Percentiles rank a stretch among this genome's conserved stretches.
These are phyloP conservation scores for Polyodon spathula DNA, from an alignment of 2,113 vertebrate genomes.

Conservation along the genomic window DNA sequence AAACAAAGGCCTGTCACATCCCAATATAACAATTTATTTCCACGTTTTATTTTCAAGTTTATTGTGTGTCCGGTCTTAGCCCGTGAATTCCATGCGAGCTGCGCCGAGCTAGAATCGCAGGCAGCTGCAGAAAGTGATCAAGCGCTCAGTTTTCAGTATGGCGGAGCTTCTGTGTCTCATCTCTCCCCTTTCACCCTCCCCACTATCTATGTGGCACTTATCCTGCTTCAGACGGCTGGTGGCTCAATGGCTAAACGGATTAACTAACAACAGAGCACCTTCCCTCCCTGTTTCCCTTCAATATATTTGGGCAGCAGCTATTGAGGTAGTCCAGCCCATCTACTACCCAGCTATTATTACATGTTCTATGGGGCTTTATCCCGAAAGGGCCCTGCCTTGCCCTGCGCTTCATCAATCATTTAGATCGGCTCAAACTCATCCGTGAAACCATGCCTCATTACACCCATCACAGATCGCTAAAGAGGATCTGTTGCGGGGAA, in stretches of 20 bases:
- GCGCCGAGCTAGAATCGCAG: slow-evolving; percentile 21
- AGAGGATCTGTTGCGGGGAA: slow-evolving; percentile 46
- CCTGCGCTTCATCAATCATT: slow-evolving; percentile 98
- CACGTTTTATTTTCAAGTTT: background rate
- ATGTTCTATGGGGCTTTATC: slow-evolving; percentile 88
- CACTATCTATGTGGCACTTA: slow-evolving; percentile 61
- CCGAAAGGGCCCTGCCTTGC: slow-evolving; percentile 82
- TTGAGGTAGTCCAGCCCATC: slow-evolving; percentile 81
- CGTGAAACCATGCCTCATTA: slow-evolving; percentile 80
- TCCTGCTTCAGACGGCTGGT: slow-evolving; percentile 79
- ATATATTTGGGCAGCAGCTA: slow-evolving; percentile 64
- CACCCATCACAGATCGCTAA: slow-evolving; percentile 66
- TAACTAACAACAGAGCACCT: slow-evolving; percentile 94
- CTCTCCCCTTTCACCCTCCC: slow-evolving; percentile 59
- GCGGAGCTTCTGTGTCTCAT: background rate
- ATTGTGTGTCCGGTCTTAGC: background rate
- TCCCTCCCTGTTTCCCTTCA: slow-evolving; percentile 70
- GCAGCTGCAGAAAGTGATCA: slow-evolving; percentile 20
- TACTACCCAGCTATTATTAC: slow-evolving; percentile 82
- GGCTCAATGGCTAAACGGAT: slow-evolving; percentile 84
- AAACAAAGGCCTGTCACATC: too few relatives aligned
- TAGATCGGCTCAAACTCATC: slow-evolving; percentile 78
- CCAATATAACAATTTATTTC: too few relatives aligned
- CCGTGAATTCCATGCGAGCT: slow-evolving; percentile 22
- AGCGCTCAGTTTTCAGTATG: slow-evolving; percentile 14